Conservation (phyloP, 2,888 invertebrate species). For the Tenodera sinensis region DNA sequence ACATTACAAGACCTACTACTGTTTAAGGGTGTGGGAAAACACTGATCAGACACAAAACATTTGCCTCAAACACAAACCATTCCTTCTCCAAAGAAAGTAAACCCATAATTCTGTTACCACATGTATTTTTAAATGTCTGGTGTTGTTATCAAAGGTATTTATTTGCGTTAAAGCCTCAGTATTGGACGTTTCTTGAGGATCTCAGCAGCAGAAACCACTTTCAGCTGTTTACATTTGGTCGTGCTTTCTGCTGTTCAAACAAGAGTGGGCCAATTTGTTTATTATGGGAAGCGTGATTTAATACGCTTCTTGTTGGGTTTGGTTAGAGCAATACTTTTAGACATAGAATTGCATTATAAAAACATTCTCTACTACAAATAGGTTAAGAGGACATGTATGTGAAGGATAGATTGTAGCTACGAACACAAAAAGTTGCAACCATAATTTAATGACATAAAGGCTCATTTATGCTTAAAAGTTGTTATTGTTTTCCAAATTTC, state of each 20-base stretch:
- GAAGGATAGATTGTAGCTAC: too few species aligned
- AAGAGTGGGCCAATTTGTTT: background rate
- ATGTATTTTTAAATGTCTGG: conserved; percentile 31
- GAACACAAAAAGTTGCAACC: too few species aligned
- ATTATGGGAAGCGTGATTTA: background rate
- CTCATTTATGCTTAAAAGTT: too few species aligned
- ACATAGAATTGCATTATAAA: background rate
- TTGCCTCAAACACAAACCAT: background rate
- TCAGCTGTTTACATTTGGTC: background rate
- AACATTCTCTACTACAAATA: background rate
- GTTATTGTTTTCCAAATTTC: too few species aligned
- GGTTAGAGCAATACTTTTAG: background rate
- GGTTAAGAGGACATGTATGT: too few species aligned
- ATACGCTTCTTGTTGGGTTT: background rate
- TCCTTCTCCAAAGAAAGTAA: conserved; percentile 16
- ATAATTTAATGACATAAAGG: too few species aligned
- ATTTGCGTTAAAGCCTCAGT: background rate
- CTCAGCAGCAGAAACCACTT: background rate
- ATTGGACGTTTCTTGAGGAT: background rate
- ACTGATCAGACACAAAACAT: conserved; percentile 19
- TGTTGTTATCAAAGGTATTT: background rate
- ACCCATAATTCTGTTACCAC: conserved; percentile 32
- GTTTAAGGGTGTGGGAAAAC: conserved; percentile 14
- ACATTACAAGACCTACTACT: background rate
- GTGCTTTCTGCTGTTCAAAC: background rate